Percentiles rank a stretch among this genome's conserved stretches.
phyloP scores from a whole-genome alignment of 2,797 vertebrate genomes.

The Propithecus deckenii region DNA sequence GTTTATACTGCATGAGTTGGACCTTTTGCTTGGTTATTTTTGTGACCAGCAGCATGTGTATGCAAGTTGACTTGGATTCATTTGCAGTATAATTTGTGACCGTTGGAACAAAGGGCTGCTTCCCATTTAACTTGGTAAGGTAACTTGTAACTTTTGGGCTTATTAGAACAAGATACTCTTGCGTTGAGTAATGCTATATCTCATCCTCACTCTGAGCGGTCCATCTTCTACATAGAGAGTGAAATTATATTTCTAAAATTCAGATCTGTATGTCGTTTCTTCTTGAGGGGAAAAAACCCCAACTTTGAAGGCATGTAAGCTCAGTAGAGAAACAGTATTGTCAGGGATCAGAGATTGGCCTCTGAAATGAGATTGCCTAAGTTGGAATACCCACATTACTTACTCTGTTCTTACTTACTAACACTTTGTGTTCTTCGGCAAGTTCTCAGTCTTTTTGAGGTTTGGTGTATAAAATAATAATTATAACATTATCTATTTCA shows the following conservation, averaged over 20 bases:
- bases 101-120: not conserved
- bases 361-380: conserved; percentile 11
- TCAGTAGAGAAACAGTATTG: not conserved
- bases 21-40: not conserved
- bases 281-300: not conserved
- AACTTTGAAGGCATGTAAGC: not conserved
- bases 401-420: not conserved
- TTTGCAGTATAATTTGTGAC: conserved; percentile 33
- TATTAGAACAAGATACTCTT: conserved; percentile 13
- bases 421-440: not conserved
- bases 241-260: conserved; percentile 40
- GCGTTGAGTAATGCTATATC: not conserved
- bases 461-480: not conserved
- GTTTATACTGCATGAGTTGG: not conserved
- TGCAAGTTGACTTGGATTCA: not conserved
- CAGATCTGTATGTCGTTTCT: not conserved
- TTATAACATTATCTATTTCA: not conserved
- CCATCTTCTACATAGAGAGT: not conserved
- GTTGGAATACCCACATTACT: not conserved
- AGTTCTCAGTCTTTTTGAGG: not conserved
- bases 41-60: not conserved
- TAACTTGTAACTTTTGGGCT: not conserved
- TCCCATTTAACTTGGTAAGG: not conserved
- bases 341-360: not conserved
- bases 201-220: not conserved